Conservation (phyloP, 2,113 vertebrate species). For the Melanotaenia duboulayi region DNA sequence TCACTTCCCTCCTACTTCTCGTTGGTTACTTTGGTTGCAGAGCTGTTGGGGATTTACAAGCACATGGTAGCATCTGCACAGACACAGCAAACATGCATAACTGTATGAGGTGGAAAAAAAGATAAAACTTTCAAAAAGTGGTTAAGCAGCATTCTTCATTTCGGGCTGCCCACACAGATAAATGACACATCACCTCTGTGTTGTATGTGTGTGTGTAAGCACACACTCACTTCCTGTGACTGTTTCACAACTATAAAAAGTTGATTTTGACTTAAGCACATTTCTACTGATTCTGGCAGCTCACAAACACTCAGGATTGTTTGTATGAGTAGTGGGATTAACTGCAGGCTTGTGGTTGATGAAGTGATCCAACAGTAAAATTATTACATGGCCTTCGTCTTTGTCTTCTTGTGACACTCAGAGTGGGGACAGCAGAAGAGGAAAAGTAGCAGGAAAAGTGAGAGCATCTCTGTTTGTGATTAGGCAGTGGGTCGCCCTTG, state of each 20-base stretch:
- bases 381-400: conserved; percentile 5
- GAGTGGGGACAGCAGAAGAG: background rate
- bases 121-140: conserved; percentile 1
- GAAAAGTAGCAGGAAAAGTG: conserved; percentile 5
- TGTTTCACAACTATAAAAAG: conserved; percentile 34
- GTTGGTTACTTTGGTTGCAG: conserved; percentile 46
- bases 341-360: conserved; percentile 10
- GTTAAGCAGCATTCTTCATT: conserved; percentile 41
- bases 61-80: conserved; percentile 20
- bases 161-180: conserved; percentile 35
- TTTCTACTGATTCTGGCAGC: background rate
- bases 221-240: conserved; percentile 48
- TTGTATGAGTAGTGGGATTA: conserved; percentile 1
- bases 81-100: conserved; percentile 33
- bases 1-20: conserved; percentile 17
- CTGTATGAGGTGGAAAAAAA: background rate
- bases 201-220: conserved; percentile 12
- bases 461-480: conserved; percentile 33
- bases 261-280: conserved; percentile 5
- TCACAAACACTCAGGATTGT: conserved; percentile 9
- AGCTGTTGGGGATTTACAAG: conserved; percentile 37
- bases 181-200: conserved; percentile 37
- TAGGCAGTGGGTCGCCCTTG: conserved; percentile 47
- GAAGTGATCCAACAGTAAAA: conserved; percentile 27
- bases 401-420: conserved; percentile 2